Evolutionary conservation across 2,797 vertebrate species (phyloP), one percentile per base, ranked within the genome.

Genomic region (Paramormyrops hopkinsi): DNA sequence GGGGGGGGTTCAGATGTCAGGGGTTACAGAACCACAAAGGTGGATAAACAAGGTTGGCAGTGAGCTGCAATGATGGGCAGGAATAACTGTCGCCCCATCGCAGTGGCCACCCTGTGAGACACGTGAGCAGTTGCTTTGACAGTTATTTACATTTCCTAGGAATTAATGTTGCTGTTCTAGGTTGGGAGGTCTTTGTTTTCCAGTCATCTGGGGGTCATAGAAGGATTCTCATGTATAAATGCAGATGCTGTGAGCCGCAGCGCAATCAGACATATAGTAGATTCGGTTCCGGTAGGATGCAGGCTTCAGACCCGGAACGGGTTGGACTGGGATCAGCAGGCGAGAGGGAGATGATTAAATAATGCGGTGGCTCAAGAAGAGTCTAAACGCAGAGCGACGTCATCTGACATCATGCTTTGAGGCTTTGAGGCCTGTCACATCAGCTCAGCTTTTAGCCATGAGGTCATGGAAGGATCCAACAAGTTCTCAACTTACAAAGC

Each of bases 1-100:
- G 93, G 94, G 46, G 92, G 93, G 94, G 46, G 92, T 92, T 93
- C 93, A 93, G 9, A 62, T 62, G n/a, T 84, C 82, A 51, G 44
- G n/a, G 14, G 19, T 37, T 48, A 11, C 6, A 82, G 37, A 82
- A 19, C 33, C 29, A 73, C 33, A 62, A 62, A 62, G 59, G n/a
- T 62, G 29, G 2, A 46, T 7, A 46, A 82, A 46, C 76, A 19
- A 79, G 76, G 76, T 46, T 17, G 19, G 6, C 4, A 17, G 73
- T 44, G 41, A 44, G 37, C 76, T 46, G 41, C 76, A n/a, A n/a
- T 22, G 19, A 79, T 2, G 37, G 29, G 12, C 65, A 37, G 29
- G 5, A 46, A 44, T n/a, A n/a, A 82, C 2, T 46, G 37, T 46
- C 17, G 4, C 14, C 37, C 19, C 76, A 46, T 19, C 0, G 19